Evolutionary conservation across 2,888 invertebrate genomes (phyloP), one percentile per base, ranked within the genome.

Genomic region (Globia sparganii): DNA sequence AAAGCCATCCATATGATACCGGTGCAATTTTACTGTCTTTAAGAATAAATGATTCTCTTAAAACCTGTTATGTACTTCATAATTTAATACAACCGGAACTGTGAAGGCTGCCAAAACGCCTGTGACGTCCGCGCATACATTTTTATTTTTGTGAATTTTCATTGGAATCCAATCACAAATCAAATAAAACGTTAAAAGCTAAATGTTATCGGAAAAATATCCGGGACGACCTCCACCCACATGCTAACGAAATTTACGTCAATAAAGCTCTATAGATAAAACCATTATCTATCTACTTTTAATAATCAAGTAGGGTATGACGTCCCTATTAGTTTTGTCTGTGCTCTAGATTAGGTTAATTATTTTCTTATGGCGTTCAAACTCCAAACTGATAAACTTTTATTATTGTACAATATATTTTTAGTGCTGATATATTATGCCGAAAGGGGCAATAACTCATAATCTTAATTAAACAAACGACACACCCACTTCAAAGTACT

Each of bases 151-250:
- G 69, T 62, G 72, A 66, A 67, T 73, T 73, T 75, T 83, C 72
- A 80, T 86, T 83, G 81, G 53, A 67, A 74, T 72, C 43, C 67
- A 86, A 85, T 85, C 84, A 11, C 40, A 84, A 81, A 86, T 59
- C 70, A 77, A 73, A 85, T 61, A 65, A 31, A 73, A 69, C 59
- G 70, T 66, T 67, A 75, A 75, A 84, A 37, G 71, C 64, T 62
- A 65, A 68, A 64, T 58, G 68, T 75, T 81, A 81, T 81, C 77
- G 53, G 46, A 46, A 79, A 70, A 77, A 70, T 75, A 67, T 84
- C 53, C 75, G 62, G 75, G 61, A 69, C 83, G 61, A 61, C 64
- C 56, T 58, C 61, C 69, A 46, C 74, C 75, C 64, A 83, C 74
- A 59, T 62, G 25, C 40, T 31, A 53, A 71, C 82, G 64, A 72